Percentiles rank a stretch among this genome's conserved stretches.
Conservation (phyloP, 1,140 invertebrate genomes). For the Ceratina japonica region DNA sequence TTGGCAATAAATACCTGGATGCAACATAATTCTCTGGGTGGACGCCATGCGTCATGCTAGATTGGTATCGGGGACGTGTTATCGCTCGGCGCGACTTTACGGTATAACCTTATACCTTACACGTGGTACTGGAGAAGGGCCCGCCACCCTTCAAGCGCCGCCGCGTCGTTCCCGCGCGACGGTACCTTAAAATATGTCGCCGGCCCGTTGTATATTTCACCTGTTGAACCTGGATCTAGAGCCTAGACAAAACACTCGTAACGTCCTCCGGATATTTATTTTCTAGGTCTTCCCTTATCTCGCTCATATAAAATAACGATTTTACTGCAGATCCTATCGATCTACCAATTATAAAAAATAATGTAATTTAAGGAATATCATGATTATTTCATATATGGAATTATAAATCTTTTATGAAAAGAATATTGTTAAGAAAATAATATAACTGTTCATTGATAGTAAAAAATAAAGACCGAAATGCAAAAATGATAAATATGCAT, state of each 20-base stretch:
- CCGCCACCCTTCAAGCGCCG: slow-evolving; percentile 35
- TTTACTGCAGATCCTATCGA: neutral
- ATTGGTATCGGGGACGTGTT: slow-evolving; percentile 69
- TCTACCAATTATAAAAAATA: too few species aligned
- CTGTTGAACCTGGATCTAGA: slow-evolving; percentile 31
- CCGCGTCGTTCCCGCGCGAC: slow-evolving; percentile 24
- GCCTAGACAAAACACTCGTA: slow-evolving; percentile 33
- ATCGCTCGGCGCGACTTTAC: slow-evolving; percentile 62
- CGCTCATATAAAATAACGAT: neutral
- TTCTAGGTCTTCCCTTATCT: neutral
- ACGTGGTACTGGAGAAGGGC: slow-evolving; percentile 44
- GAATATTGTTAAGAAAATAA: neutral
- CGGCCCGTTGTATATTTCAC: slow-evolving; percentile 52
- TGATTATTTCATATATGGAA: neutral
- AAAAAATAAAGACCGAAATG: too few species aligned
- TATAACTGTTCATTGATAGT: neutral
- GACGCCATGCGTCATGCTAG: slow-evolving; percentile 70
- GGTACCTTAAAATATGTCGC: slow-evolving; percentile 54
- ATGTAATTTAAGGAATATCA: too few species aligned
- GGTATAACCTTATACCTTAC: slow-evolving; percentile 61
- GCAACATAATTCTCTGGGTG: slow-evolving; percentile 64
- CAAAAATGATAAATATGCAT: too few species aligned
- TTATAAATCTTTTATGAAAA: neutral
- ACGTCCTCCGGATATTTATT: slow-evolving; percentile 25
- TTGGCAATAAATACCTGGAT: slow-evolving; percentile 66